Evolutionary conservation across 2,797 vertebrate genomes (phyloP), one percentile per base, ranked within the genome.

Genomic region (Coregonus sp.): DNA sequence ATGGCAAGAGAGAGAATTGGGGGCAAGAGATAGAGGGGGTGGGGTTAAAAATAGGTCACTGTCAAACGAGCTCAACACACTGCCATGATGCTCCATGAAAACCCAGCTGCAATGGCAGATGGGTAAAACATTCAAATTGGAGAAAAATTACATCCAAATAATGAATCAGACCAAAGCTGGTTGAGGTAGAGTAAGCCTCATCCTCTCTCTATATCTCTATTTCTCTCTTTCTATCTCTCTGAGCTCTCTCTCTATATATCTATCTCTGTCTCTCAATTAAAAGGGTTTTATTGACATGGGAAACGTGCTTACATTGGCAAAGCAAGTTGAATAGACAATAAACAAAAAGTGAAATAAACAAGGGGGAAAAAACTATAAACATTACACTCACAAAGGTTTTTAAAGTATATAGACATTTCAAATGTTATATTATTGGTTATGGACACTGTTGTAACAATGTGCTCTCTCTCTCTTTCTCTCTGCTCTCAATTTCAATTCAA

Each of bases 11-110:
- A 80, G 84, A 73, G 78, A 86, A 89, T 87, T 85, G 85, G 88
- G 89, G 89, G 78, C 87, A 88, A 78, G 77, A 81, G 83, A 87
- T 80, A 78, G 80, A 85, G 87, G 82, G 83, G 81, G 80, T 78
- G 88, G 89, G 76, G 87, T 85, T 89, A 89, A 90, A 94, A 94
- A 92, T 94, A 92, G 93, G 93, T 94, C 92, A 94, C 68, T 81
- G 78, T 63, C 75, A 88, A 82, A 87, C 83, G 87, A 78, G 83
- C 63, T 71, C 83, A 81, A 84, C 78, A 79, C 74, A 80, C 77
- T n/a, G 80, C 86, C 81, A 73, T 81, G 84, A 89, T 88, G 88
- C 86, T 85, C 84, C 84, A 84, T 89, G 90, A 93, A 87, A 91
- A 91, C 88, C 79, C 88, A 91, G 89, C 90, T 92, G 89, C 85